Evolutionary conservation across 2,113 vertebrate genomes (phyloP).

Genomic region (Perca fluviatilis): DNA sequence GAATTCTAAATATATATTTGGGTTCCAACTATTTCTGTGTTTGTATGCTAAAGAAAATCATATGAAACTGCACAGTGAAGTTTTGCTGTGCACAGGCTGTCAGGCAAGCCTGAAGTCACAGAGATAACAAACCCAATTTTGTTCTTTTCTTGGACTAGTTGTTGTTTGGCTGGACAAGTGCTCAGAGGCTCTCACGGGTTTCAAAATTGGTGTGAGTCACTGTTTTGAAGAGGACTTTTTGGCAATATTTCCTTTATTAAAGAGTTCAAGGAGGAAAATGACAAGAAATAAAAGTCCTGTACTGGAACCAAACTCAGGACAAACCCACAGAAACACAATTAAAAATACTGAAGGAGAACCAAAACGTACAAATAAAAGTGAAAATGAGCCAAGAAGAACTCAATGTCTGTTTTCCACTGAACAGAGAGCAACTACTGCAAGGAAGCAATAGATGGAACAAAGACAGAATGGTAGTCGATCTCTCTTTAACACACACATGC

Average conservation of each 20-base stretch:
- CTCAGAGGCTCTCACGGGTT: not conserved
- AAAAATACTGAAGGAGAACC: not conserved
- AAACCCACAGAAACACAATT: no score
- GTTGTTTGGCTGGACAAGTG: not conserved
- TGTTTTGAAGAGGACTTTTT: not conserved
- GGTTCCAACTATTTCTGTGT: not conserved
- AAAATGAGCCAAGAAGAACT: not conserved
- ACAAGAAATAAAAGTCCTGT: not conserved
- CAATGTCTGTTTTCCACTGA: not conserved
- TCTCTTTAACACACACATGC: not conserved
- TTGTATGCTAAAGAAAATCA: not conserved
- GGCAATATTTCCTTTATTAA: not conserved
- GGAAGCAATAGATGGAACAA: not conserved
- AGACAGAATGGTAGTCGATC: not conserved
- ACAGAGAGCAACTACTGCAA: not conserved
- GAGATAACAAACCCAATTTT: not conserved
- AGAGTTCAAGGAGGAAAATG: not conserved
- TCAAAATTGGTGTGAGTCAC: not conserved
- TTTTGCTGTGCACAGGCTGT: not conserved
- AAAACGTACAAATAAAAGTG: not conserved
- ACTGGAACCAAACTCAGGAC: not conserved
- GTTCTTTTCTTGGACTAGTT: not conserved
- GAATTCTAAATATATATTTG: constrained; percentile 3
- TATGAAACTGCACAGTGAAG: not conserved
- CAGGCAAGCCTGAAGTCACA: constrained; percentile 11